Base-by-base conservation (phyloP, 2,797 vertebrate genomes). In the Cichlasoma orientale region DNA sequence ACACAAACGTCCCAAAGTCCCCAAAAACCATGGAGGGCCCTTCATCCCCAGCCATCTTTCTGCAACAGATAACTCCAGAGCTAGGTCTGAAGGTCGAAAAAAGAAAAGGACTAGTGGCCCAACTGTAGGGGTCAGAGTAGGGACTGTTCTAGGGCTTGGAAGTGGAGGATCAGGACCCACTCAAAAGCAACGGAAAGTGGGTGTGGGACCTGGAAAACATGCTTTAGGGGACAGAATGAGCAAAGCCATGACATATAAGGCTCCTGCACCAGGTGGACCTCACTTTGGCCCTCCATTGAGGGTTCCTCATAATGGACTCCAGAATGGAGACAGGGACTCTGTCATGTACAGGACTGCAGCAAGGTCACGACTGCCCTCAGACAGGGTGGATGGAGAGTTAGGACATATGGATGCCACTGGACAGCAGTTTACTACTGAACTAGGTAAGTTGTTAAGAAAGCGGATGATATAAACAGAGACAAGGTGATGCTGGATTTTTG, bases 171-270 rank as follows among this genome's bases (percentile, higher is more conserved):
- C 89, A 18, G 87, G 72, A n/a, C 58, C 81, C 31, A 90, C 95
- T 68, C 94, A 96, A 80, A 98, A 95, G 93, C 96, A 95, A 55
- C 97, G 93, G 94, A 93, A 95, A 94, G 70, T 96, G 89, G 80
- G 82, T 5, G 69, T 85, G 9, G 83, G 78, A 82, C 77, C 82
- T 1, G 79, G 94, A 8, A 93, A 95, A 66, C 97, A 97, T 84
- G 92, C 94, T 21, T 88, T 94, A 1, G 96, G 91, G 2, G 97
- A 98, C 88, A 95, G 96, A 90, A 94, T 96, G 13, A 92, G 95
- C 88, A 98, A 98, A 95, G 94, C 96, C 4, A 95, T 97, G 79
- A 95, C 96, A 14, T 97, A 97, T 87, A 97, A 97, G 95, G 95
- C 78, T 79, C 83, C 95, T 91, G 94, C 97, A 13, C 93, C 96